phyloP scores from a whole-genome alignment of 2,113 vertebrate species.

The Tragulus kanchil region DNA sequence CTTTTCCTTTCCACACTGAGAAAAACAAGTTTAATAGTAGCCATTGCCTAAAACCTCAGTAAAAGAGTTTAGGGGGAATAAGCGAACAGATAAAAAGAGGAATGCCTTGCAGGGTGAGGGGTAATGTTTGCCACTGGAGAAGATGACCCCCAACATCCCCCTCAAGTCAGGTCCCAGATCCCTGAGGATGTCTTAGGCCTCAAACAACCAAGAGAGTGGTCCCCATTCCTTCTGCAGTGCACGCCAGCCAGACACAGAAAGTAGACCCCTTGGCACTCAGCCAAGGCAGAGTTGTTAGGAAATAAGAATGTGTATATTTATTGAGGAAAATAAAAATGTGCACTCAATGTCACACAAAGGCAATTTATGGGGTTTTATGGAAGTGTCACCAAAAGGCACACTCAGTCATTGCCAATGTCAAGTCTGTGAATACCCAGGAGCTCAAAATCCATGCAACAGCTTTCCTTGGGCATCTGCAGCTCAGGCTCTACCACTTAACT shows the following conservation, averaged over 20 bases:
- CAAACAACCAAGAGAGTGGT: background rate
- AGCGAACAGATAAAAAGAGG: background rate
- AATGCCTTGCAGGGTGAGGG: background rate
- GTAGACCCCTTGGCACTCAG: constrained; percentile 50
- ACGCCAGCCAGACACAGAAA: background rate
- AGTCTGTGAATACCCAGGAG: constrained; percentile 45
- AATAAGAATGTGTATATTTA: constrained; percentile 78
- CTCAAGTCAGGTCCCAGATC: background rate
- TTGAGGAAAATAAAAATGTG: constrained; percentile 79
- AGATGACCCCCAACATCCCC: background rate
- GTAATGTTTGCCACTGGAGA: background rate
- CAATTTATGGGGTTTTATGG: constrained; percentile 78
- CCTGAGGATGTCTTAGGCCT: background rate
- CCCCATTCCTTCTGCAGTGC: background rate
- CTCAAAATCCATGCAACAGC: too few species aligned
- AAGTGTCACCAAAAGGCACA: constrained; percentile 71
- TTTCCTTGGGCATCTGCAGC: too few species aligned
- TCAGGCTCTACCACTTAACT: background rate
- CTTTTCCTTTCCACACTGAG: background rate
- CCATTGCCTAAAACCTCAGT: background rate
- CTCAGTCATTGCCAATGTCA: constrained; percentile 68
- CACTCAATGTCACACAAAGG: background rate
- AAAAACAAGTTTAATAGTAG: background rate
- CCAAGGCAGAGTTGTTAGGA: constrained; percentile 67
- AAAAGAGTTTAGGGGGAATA: background rate